These are phyloP conservation scores for Cricetomys ansorgei DNA, from an alignment of 2,113 vertebrate species.

Conservation along the genomic window DNA sequence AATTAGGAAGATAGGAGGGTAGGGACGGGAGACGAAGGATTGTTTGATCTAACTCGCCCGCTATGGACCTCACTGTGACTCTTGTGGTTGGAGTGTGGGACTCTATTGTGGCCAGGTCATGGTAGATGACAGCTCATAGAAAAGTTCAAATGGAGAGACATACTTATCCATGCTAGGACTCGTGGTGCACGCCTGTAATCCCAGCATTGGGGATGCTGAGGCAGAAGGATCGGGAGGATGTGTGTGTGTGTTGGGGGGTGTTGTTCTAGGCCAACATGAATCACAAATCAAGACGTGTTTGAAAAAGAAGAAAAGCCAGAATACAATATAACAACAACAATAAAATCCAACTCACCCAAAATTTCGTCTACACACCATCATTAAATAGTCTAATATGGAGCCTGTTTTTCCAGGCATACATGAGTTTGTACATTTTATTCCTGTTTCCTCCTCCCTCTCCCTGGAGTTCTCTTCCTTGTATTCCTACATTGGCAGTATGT, in stretches of 20 bases:
- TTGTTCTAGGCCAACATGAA: background rate
- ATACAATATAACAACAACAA: background rate
- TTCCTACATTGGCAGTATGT: background rate
- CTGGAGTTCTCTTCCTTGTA: background rate
- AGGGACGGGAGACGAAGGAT: too few species aligned
- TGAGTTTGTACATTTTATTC: background rate
- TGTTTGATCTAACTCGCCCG: background rate
- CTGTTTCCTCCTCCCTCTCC: rapidly evolving
- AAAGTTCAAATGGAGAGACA: background rate
- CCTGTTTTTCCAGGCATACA: background rate
- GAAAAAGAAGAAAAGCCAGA: background rate
- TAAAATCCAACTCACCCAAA: background rate
- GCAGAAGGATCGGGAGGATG: background rate
- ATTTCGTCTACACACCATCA: background rate
- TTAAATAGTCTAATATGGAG: background rate
- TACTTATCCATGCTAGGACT: background rate
- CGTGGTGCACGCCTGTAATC: background rate
- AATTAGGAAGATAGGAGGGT: background rate
- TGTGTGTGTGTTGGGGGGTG: too few species aligned
- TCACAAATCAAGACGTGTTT: background rate
- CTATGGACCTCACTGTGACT: background rate
- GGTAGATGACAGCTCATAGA: background rate
- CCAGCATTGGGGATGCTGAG: background rate
- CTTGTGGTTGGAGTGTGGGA: background rate
- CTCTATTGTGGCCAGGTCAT: background rate